A percentile compares a stretch with the other conserved stretches of the same genome.
These are phyloP conservation scores for Temnothorax nylanderi DNA, from an alignment of 1,140 invertebrate species.

Conservation along the genomic window DNA sequence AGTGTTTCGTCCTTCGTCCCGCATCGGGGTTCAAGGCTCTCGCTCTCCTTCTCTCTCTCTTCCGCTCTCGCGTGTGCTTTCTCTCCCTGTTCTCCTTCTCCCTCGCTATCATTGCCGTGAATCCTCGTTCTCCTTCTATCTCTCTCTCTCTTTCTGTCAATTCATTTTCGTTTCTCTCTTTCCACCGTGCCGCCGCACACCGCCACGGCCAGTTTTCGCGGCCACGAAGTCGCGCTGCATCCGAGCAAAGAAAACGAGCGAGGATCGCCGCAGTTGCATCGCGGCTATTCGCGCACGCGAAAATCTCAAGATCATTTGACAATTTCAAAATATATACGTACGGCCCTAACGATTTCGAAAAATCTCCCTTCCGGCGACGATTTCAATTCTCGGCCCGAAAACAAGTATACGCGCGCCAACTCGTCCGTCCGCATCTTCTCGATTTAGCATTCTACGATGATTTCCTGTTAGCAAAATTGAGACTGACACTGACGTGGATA, in stretches of 20 bases:
- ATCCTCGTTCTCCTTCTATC: constrained; percentile 12
- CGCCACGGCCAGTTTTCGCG: constrained; percentile 51
- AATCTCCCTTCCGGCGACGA: not conserved
- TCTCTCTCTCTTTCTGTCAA: constrained; percentile 34
- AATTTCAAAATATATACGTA: not conserved
- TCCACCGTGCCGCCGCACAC: not conserved
- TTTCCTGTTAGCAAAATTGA: constrained; percentile 6
- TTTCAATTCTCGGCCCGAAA: not conserved
- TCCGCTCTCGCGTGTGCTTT: constrained; percentile 2
- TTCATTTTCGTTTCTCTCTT: constrained; percentile 56
- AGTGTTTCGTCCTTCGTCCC: constrained; percentile 81
- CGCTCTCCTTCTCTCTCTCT: constrained; percentile 32
- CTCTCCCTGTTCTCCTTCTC: constrained; percentile 10
- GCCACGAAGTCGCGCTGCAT: constrained; percentile 40
- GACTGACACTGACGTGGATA: constrained; percentile 1
- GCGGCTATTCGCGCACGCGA: not conserved
- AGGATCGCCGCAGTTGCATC: constrained; percentile 2
- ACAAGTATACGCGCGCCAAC: not conserved
- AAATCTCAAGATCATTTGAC: constrained; percentile 9
- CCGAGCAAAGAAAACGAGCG: constrained; percentile 16
- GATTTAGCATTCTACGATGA: not conserved
- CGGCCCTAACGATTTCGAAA: not conserved
- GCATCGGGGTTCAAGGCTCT: constrained; percentile 80
- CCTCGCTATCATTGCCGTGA: not conserved
- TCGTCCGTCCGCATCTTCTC: not conserved